Conservation (phyloP, 2,888 invertebrate genomes). For the Fragum sueziense region DNA sequence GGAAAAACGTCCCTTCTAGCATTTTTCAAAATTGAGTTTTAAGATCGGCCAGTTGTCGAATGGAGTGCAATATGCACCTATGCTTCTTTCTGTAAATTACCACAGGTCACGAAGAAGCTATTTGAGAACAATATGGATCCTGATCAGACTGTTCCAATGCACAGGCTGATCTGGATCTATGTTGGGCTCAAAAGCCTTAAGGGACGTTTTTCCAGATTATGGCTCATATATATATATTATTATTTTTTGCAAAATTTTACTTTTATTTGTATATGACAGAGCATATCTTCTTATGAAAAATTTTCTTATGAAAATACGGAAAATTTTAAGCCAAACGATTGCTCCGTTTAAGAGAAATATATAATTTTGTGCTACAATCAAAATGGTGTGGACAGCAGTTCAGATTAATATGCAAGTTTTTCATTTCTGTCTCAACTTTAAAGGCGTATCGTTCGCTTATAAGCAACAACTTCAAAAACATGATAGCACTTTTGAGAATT, state of each 20-base stretch:
- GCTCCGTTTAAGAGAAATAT: background rate
- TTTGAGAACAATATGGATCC: too few species aligned
- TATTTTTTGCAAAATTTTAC: background rate
- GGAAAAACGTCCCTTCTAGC: too few species aligned
- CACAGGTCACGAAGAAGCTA: background rate
- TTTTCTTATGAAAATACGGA: background rate
- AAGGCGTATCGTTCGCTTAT: background rate
- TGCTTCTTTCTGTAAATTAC: background rate
- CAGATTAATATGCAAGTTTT: background rate
- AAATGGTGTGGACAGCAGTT: background rate
- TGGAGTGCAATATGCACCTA: too few species aligned
- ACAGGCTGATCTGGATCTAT: too few species aligned
- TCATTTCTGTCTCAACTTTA: too few species aligned
- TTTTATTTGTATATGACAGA: background rate
- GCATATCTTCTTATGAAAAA: background rate
- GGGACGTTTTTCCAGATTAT: too few species aligned
- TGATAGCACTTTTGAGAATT: background rate
- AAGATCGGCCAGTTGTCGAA: too few species aligned
- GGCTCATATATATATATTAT: background rate
- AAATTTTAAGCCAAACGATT: background rate
- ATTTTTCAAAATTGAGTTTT: too few species aligned
- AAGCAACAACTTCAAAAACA: background rate
- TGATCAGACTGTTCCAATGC: too few species aligned
- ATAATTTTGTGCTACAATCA: background rate
- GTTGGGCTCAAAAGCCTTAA: too few species aligned